These are phyloP conservation scores for Microplitis deprimator DNA, from an alignment of 2,888 invertebrate species.

Conservation along the genomic window DNA sequence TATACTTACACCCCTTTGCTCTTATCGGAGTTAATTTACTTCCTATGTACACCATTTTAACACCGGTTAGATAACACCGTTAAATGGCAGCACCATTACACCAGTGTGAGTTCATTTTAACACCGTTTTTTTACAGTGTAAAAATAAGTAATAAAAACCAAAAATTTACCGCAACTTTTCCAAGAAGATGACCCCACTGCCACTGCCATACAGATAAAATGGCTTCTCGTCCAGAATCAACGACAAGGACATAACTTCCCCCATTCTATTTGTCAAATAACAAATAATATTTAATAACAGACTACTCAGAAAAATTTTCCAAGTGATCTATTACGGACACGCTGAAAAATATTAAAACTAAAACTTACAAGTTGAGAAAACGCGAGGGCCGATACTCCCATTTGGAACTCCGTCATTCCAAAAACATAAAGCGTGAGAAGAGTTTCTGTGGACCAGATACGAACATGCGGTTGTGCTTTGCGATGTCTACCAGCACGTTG, in stretches of 20 bases:
- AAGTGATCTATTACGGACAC: not conserved
- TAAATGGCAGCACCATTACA: too few relatives aligned
- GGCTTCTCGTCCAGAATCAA: slow-evolving; percentile 91
- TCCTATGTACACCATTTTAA: too few relatives aligned
- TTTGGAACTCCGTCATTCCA: slow-evolving; percentile 91
- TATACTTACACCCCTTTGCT: too few relatives aligned
- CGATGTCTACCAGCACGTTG: slow-evolving; percentile 88
- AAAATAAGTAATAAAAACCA: too few relatives aligned
- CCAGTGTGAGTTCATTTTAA: too few relatives aligned
- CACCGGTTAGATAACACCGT: too few relatives aligned
- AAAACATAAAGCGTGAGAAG: slow-evolving; percentile 90
- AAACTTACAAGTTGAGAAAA: slow-evolving; percentile 86
- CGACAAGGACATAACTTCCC: slow-evolving; percentile 90
- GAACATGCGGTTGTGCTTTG: slow-evolving; percentile 89
- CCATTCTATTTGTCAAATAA: slow-evolving; percentile 79
- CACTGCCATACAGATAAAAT: slow-evolving; percentile 95
- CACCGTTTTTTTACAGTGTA: too few relatives aligned
- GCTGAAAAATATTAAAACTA: slow-evolving; percentile 6
- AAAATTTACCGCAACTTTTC: slow-evolving; percentile 87
- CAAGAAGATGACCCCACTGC: slow-evolving; percentile 94
- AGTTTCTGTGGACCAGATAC: slow-evolving; percentile 93
- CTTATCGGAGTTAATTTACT: too few relatives aligned
- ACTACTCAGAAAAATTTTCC: slow-evolving; percentile 5
- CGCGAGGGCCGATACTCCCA: slow-evolving; percentile 89
- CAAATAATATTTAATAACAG: not conserved